Evolutionary conservation across 2,888 invertebrate species (phyloP).

Genomic region (Craniophora ligustri): DNA sequence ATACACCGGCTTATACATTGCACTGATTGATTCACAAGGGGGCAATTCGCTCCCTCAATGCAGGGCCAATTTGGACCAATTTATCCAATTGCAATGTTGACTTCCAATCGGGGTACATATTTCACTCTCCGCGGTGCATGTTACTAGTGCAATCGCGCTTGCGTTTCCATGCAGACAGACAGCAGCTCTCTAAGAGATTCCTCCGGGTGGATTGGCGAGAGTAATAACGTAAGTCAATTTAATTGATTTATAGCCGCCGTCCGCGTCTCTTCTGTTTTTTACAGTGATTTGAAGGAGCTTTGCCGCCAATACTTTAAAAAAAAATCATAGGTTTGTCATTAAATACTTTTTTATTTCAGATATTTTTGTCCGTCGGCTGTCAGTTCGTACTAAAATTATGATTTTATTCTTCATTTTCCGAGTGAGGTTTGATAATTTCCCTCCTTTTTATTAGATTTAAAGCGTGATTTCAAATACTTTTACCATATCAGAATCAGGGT

Average conservation of each 20-base stretch:
- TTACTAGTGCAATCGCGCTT: conserved; percentile 27
- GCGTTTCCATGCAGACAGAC: conserved; percentile 24
- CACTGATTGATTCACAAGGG: conserved; percentile 52
- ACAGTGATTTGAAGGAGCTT: no score
- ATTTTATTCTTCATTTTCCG: no score
- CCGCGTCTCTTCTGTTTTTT: background rate
- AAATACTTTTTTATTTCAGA: no score
- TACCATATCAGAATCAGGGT: no score
- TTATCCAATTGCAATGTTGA: conserved; percentile 51
- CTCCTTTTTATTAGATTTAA: no score
- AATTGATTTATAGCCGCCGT: conserved; percentile 1
- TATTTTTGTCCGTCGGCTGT: no score
- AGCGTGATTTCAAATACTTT: no score
- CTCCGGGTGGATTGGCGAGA: background rate
- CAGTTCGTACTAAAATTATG: no score
- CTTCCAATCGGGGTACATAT: conserved; percentile 37
- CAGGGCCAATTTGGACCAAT: conserved; percentile 52
- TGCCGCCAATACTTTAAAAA: no score
- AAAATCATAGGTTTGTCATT: no score
- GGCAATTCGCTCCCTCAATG: conserved; percentile 49
- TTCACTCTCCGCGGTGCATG: conserved; percentile 37
- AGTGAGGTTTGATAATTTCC: no score
- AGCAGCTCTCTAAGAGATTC: background rate
- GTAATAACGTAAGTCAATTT: conserved; percentile 28
- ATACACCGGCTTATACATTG: conserved; percentile 19